Base-by-base conservation (phyloP, 2,113 vertebrate species). In the Scophthalmus maximus region DNA sequence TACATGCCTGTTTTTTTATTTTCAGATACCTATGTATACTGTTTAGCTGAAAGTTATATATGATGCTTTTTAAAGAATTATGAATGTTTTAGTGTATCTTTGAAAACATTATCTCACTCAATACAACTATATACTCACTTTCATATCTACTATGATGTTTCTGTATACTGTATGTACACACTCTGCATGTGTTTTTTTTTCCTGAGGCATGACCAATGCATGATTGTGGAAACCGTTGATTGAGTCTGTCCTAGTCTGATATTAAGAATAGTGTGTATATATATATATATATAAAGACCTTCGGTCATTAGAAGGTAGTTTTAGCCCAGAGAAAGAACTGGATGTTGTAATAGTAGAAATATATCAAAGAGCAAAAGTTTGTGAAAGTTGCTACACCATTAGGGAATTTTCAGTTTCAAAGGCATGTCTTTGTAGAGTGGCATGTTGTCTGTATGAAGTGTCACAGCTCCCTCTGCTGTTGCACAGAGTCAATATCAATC, bases 381-480 rank as follows among this genome's bases (percentile, higher is more conserved):
- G 11, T 26, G 27, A 29, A 69, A 58, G 22, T 5, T n/a, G 2
- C 14, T n/a, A 7, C 9, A 20, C 5, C 14, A 17, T 4, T 8
- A 14, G 17, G 36, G 17, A 5, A 17, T 5, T 55, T 40, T 68
- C 3, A 34, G 2, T 53, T 30, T 66, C 49, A 22, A 10, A 36
- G 11, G 36, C 30, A 32, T 4, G 5, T 5, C 5, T 32, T 44
- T n/a, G 42, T n/a, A 8, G 42, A 8, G 18, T n/a, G 18, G 18
- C 47, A 25, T 49, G 22, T 49, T 23, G 9, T 2, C 10, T 49
- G 47, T 14, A 11, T 1, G 17, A 30, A 29, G 52, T 1, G 7
- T 42, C 18, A 68, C 36, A 84, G 83, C 85, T 56, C 89, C 87
- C 76, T 81, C 89, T 90, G 63, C 83, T 86, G 87, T 49, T 38